Evolutionary conservation across 2,797 vertebrate genomes (phyloP).

Genomic region (Acridotheres tristis): DNA sequence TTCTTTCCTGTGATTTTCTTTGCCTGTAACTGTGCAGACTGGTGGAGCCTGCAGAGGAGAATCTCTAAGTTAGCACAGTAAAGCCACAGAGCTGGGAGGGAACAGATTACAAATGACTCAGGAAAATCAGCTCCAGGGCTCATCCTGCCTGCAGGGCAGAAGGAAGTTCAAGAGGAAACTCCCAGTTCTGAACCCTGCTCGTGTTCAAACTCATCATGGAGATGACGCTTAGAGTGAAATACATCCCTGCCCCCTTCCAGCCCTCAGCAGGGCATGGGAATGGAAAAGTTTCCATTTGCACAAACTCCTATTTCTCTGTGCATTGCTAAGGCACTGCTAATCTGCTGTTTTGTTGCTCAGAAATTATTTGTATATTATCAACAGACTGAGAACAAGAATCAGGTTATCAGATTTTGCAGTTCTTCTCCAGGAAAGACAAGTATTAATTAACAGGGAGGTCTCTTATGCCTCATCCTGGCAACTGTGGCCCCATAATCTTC

Average conservation of each 20-base stretch:
- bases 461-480: background rate
- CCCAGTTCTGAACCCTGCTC: background rate
- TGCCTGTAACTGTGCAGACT: background rate
- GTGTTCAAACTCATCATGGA: background rate
- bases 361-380: background rate
- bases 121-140: background rate
- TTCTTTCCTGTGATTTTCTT: constrained; percentile 47
- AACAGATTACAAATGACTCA: background rate
- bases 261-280: background rate
- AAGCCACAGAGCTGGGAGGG: background rate
- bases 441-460: background rate
- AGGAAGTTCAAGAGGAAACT: background rate
- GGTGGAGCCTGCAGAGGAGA: background rate
- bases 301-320: background rate
- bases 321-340: background rate
- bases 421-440: background rate
- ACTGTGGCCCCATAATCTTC: background rate
- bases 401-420: background rate
- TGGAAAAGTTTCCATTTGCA: background rate
- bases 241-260: background rate
- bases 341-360: background rate
- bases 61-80: background rate
- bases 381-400: background rate
- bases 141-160: background rate
- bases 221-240: background rate